Conservation (phyloP, 1,140 invertebrate species). For the Drosophila truncata region DNA sequence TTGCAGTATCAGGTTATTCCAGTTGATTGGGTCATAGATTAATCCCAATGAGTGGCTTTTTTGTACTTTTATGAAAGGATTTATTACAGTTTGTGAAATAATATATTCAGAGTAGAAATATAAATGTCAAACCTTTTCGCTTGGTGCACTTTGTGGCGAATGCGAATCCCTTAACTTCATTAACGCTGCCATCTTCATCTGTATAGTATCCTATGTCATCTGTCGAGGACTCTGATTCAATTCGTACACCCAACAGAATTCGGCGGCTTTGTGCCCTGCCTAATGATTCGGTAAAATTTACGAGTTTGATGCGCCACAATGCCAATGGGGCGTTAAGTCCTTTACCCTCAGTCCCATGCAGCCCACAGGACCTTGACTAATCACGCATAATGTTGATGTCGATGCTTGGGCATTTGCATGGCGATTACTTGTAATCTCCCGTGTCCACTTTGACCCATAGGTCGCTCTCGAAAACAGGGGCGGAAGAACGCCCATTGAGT, state of each 20-base stretch:
- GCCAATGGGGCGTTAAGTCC: slow-evolving; percentile 64
- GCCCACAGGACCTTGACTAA: slow-evolving; percentile 53
- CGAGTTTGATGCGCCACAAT: slow-evolving; percentile 46
- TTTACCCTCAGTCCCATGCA: not conserved
- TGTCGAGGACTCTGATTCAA: slow-evolving; percentile 44
- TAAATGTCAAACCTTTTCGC: not conserved
- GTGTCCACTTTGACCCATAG: slow-evolving; percentile 25
- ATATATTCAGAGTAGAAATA: not conserved
- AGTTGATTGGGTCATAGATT: too few species aligned
- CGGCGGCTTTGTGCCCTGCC: slow-evolving; percentile 55
- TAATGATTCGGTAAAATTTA: slow-evolving; percentile 78
- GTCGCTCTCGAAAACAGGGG: slow-evolving; percentile 17
- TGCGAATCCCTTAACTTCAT: slow-evolving; percentile 46
- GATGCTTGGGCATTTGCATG: slow-evolving; percentile 51
- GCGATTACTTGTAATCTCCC: slow-evolving; percentile 61
- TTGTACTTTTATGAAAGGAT: too few species aligned
- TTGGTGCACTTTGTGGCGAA: slow-evolving; percentile 5
- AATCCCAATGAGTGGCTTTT: not conserved
- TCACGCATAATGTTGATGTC: slow-evolving; percentile 56
- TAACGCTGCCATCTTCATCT: slow-evolving; percentile 44
- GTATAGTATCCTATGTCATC: slow-evolving; percentile 8
- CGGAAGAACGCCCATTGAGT: not conserved
- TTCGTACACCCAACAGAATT: slow-evolving; percentile 24
- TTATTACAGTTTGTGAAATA: not conserved
- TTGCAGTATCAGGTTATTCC: not conserved